Base-by-base conservation (phyloP, 2,797 vertebrate genomes). In the Craterocephalus amniculus region DNA sequence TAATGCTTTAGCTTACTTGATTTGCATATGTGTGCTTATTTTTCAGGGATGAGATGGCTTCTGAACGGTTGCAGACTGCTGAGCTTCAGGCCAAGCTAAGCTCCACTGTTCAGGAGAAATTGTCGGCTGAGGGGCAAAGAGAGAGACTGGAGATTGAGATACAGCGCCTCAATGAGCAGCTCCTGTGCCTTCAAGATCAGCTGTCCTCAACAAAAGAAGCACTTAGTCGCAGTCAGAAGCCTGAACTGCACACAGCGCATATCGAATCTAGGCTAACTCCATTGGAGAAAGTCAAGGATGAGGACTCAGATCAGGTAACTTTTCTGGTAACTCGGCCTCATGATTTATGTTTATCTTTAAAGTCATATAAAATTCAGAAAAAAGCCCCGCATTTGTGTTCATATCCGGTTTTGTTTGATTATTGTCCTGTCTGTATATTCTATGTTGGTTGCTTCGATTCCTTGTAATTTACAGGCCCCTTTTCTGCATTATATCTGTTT, bases 221-320 rank as follows among this genome's bases (percentile, higher is more conserved):
- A 45, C 1, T 86, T 36, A 56, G 26, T n/a, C 71, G 61, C 60
- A 78, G 75, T 71, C 65, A 76, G 64, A 69, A 63, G 31, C 31
- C 73, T 31, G 81, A 87, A 27, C 40, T 58, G 1, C 68, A 56
- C 35, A 51, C 64, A 24, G 52, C 62, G 73, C 58, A 51, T 1
- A 11, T 2, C 24, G 81, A 86, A 63, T 51, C 86, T 40, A 83
- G 84, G 58, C 68, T 74, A 62, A 75, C 63, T 73, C 74, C 68
- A 69, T 66, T 35, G 68, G 73, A 55, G 84, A 89, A 70, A 88
- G 59, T 64, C 54, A 84, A 86, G 67, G 81, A 93, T 5, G 92
- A 92, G n/a, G 84, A 67, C 11, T 4, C 82, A 9, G 74, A 90
- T 78, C 92, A 95, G 96, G 96, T 96, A 94, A 76, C 2, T 57